These are phyloP conservation scores for Arenaria interpres DNA, from an alignment of 2,113 vertebrate species.

Conservation along the genomic window DNA sequence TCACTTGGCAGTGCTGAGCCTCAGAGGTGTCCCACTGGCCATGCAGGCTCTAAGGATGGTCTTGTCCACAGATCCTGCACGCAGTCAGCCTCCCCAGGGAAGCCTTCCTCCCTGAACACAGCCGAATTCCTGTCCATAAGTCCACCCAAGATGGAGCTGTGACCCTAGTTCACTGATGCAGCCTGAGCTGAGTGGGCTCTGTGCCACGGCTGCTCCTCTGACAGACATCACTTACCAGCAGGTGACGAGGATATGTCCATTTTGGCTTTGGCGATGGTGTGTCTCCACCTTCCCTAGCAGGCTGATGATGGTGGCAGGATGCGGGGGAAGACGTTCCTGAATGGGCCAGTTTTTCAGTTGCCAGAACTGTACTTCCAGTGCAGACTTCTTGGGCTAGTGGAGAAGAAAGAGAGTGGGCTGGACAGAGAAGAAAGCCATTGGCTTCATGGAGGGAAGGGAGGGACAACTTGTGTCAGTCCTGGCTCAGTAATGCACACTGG, in stretches of 20 bases:
- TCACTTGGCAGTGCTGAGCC: not conserved
- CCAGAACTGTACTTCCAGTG: constrained; percentile 8
- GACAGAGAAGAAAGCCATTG: not conserved
- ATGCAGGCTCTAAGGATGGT: not conserved
- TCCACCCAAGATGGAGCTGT: not conserved
- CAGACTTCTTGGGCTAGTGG: constrained; percentile 8
- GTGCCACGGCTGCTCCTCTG: not conserved
- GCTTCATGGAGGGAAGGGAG: not conserved
- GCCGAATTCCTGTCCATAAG: not conserved
- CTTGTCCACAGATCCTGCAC: no score
- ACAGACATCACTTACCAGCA: constrained; percentile 55
- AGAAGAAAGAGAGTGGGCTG: not conserved
- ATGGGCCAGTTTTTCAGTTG: constrained; percentile 63
- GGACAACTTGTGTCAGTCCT: not conserved
- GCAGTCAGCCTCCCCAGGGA: not conserved
- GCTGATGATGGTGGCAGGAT: constrained; percentile 42
- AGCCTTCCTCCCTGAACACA: not conserved
- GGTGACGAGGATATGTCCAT: not conserved
- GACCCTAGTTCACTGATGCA: not conserved
- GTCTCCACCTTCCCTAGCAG: constrained; percentile 55
- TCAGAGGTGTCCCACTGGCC: not conserved
- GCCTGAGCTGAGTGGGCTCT: not conserved
- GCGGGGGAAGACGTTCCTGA: not conserved
- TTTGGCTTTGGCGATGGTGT: not conserved
- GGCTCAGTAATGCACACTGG: not conserved